Base-by-base conservation (phyloP, 2,113 vertebrate species). In the Tautogolabrus adspersus region DNA sequence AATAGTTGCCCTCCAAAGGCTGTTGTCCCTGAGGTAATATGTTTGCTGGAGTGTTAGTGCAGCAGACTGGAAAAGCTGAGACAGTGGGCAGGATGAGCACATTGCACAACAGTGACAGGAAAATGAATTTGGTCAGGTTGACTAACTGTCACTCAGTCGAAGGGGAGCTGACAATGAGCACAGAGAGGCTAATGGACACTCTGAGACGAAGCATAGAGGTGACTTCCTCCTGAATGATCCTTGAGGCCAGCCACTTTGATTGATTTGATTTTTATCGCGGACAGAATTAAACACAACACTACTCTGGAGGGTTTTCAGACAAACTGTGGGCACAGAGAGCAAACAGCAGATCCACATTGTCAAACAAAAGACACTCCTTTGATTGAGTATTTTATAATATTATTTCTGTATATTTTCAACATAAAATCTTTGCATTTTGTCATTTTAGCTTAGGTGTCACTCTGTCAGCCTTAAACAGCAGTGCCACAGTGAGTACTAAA, bases 121-220 rank as follows among this genome's bases (percentile, higher is more conserved):
- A 79, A 91, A 89, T 86, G 60, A 88, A 91, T 89, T 79, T 79
- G 88, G 79, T 85, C 64, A 34, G 37, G 63, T 68, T 65, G 87
- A 67, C 84, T 66, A 77, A 82, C 81, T 82, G 88, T 88, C 89
- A 89, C 79, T 88, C 85, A 79, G 77, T 75, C 0, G 26, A 82
- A 51, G 60, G 47, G 64, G 71, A 81, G 82, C 62, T 81, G 76
- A 66, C 72, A 81, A 75, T 67, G 75, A 72, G 81, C 57, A 44
- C 63, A 66, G 68, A 40, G 68, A 82, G 79, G 74, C 79, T 90
- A 86, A 88, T 89, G 83, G 82, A 88, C 73, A 72, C 72, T 86
- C 62, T 15, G 49, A 74, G 72, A 55, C 73, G 60, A 69, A 83
- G 86, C 70, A 88, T 87, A 75, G 76, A 92, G 76, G 90, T 90